Percentiles rank a stretch among this genome's conserved stretches.
Evolutionary conservation across 2,113 vertebrate genomes (phyloP).

Genomic region (Hystrix cristata): DNA sequence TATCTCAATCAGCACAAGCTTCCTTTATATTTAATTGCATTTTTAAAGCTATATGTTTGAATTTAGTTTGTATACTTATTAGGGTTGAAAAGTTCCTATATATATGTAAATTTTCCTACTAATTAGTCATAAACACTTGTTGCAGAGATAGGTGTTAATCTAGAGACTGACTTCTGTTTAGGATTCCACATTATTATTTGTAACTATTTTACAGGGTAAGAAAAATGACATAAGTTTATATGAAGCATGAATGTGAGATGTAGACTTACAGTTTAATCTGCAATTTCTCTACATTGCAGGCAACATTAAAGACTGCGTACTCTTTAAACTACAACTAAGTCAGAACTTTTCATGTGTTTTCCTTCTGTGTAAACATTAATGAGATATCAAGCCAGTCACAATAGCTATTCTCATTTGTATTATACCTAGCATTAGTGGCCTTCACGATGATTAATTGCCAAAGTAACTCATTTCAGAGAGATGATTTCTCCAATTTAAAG

Average conservation of each 20-base stretch:
- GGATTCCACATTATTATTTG: neutral
- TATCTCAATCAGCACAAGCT: neutral
- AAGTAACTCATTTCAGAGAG: neutral
- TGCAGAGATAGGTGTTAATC: neutral
- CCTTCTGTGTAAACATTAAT: neutral
- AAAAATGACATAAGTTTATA: neutral
- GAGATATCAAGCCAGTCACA: neutral
- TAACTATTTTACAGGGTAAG: neutral
- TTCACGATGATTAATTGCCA: neutral
- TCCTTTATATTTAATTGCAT: conserved; percentile 30
- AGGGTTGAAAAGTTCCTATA: conserved; percentile 57
- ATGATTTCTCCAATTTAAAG: neutral
- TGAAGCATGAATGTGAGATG: neutral
- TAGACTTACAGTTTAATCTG: neutral
- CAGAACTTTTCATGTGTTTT: neutral
- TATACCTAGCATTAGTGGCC: neutral
- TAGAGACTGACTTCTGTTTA: neutral
- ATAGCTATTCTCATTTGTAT: neutral
- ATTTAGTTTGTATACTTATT: conserved; percentile 29
- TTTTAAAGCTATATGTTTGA: conserved; percentile 44
- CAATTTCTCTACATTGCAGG: neutral
- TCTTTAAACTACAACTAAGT: neutral
- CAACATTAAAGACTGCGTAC: neutral
- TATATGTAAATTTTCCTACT: conserved; percentile 44
- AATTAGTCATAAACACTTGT: conserved; percentile 5